phyloP scores from a whole-genome alignment of 2,113 vertebrate species.

The Edolisoma coerulescens region DNA sequence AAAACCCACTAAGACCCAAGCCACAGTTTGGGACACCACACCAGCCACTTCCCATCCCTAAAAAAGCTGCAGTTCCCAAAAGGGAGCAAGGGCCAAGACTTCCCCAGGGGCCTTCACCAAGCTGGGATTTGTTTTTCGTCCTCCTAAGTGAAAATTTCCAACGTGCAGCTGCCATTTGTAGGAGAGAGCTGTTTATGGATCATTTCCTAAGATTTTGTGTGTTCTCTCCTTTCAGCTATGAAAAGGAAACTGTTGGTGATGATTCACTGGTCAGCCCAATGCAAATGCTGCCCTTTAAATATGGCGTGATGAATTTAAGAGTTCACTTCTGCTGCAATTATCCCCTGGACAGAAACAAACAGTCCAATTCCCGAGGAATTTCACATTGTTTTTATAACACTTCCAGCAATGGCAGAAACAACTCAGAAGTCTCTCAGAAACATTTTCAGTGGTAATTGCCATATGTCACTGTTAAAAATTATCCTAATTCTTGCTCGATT shows the following conservation, averaged over 20 bases:
- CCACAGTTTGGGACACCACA: not conserved
- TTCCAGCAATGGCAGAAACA: not conserved
- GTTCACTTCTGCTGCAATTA: slow-evolving; percentile 1
- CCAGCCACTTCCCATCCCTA: not conserved
- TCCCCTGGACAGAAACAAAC: not conserved
- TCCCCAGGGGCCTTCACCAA: not conserved
- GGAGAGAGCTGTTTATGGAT: not conserved
- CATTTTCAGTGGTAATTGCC: not conserved
- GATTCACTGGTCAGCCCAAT: slow-evolving; percentile 21
- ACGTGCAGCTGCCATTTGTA: not conserved
- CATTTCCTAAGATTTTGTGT: not conserved
- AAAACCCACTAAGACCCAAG: not conserved
- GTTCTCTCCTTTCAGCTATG: not conserved
- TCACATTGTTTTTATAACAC: not conserved
- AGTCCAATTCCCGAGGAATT: not conserved
- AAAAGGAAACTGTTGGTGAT: slow-evolving; percentile 4
- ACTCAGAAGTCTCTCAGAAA: not conserved
- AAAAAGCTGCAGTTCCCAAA: not conserved
- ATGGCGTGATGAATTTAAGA: slow-evolving; percentile 5
- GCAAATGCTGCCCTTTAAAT: slow-evolving; percentile 57
- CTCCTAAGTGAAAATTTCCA: not conserved
- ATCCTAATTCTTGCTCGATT: not conserved
- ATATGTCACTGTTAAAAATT: not conserved
- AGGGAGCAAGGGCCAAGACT: not conserved
- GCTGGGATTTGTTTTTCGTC: rapidly evolving